A percentile compares a stretch with the other conserved stretches of the same genome.
These are phyloP conservation scores for Bucco capensis DNA, from an alignment of 2,113 vertebrate species.

Conservation along the genomic window DNA sequence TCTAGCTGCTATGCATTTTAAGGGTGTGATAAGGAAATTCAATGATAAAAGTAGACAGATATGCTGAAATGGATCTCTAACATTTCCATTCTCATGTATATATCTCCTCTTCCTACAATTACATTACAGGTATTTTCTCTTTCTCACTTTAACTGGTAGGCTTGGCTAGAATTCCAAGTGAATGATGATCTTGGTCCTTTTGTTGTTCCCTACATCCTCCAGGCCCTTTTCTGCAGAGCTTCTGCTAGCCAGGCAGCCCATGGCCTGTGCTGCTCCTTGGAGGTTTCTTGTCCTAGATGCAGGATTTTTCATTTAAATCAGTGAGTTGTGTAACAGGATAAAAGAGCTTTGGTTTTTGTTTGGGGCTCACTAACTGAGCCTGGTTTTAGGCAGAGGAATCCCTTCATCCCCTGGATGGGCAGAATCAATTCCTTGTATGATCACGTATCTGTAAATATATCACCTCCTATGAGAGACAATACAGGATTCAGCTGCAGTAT, in stretches of 20 bases:
- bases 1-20: neutral
- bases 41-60: neutral
- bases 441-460: neutral
- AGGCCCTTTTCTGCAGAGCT: neutral
- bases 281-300: neutral
- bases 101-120: neutral
- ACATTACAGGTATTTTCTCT: neutral
- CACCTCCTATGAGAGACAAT: neutral
- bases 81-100: neutral
- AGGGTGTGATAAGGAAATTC: neutral
- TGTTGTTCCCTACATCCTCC: neutral
- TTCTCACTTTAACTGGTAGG: neutral
- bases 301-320: neutral
- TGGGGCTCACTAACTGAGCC: neutral
- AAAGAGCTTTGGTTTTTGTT: neutral
- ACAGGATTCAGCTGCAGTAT: neutral
- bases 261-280: neutral
- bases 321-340: neutral
- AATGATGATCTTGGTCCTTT: neutral
- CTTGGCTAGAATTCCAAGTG: fast-evolving
- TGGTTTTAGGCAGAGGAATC: neutral
- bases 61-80: neutral
- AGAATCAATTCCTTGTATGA: neutral
- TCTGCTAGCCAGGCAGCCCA: neutral
- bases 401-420: neutral